A percentile compares a stretch with the other conserved stretches of the same genome.
phyloP scores from a whole-genome alignment of 2,888 invertebrate genomes.

The Yponomeuta plumbellus region DNA sequence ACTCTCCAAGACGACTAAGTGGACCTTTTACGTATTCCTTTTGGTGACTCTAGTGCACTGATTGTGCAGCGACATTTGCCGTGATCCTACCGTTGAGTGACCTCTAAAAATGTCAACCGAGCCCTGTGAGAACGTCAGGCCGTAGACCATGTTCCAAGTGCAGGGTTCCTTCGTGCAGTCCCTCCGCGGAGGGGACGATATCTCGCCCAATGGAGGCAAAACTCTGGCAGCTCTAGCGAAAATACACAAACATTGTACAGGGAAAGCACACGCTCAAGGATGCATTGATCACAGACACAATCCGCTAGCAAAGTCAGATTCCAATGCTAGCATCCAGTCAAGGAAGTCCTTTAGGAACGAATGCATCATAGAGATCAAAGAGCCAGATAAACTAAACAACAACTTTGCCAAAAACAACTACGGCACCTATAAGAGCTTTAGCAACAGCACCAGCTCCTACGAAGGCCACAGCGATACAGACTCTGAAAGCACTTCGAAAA shows the following conservation, averaged over 20 bases:
- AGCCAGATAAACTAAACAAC: slow-evolving; percentile 48
- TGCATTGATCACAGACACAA: slow-evolving; percentile 73
- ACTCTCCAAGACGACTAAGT: neutral
- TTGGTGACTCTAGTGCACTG: slow-evolving; percentile 29
- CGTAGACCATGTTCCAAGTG: slow-evolving; percentile 64
- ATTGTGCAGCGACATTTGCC: slow-evolving; percentile 57
- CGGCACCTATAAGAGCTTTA: slow-evolving; percentile 63
- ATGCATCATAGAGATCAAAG: slow-evolving; percentile 65
- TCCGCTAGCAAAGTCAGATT: slow-evolving; percentile 64
- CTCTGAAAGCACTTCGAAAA: slow-evolving; percentile 73
- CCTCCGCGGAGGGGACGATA: slow-evolving; percentile 69
- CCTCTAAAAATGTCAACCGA: slow-evolving; percentile 53
- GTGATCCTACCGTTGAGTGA: slow-evolving; percentile 50
- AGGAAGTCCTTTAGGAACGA: slow-evolving; percentile 58
- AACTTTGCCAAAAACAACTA: slow-evolving; percentile 44
- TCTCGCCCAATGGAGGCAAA: slow-evolving; percentile 66
- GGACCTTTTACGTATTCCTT: neutral
- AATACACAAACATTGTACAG: slow-evolving; percentile 84
- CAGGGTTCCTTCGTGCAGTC: slow-evolving; percentile 78
- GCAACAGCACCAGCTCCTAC: slow-evolving; percentile 79
- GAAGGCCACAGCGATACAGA: slow-evolving; percentile 81
- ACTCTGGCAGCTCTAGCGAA: slow-evolving; percentile 73
- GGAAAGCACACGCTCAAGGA: slow-evolving; percentile 85
- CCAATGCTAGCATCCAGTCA: slow-evolving; percentile 64
- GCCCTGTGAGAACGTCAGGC: slow-evolving; percentile 41